Percentiles rank a stretch among this genome's conserved stretches.
Conservation (phyloP, 2,888 invertebrate genomes). For the Invenusta paracnida region DNA sequence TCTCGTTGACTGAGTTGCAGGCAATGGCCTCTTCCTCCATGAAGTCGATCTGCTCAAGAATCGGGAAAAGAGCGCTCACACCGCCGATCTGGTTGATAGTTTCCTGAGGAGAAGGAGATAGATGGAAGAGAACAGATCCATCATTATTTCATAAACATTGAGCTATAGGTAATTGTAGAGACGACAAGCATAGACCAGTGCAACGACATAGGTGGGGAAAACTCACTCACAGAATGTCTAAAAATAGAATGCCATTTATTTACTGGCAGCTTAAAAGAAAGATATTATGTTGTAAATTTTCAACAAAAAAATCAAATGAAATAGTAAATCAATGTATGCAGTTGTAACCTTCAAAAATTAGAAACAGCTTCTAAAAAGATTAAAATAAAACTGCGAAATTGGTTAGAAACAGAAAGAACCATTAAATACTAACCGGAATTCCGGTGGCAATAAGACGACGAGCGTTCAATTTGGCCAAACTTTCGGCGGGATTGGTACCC, state of each 20-base stretch:
- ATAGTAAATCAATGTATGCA: too few relatives aligned
- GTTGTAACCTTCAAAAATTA: too few relatives aligned
- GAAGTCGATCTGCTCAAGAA: slow-evolving; percentile 62
- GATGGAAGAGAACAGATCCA: not conserved
- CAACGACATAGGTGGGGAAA: too few relatives aligned
- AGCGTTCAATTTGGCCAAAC: not conserved
- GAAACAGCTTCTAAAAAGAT: too few relatives aligned
- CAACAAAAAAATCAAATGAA: too few relatives aligned
- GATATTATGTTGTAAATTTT: too few relatives aligned
- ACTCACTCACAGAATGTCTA: too few relatives aligned
- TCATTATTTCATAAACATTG: too few relatives aligned
- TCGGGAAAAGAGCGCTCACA: slow-evolving; percentile 65
- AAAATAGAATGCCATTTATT: too few relatives aligned
- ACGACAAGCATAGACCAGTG: too few relatives aligned
- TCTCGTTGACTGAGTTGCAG: not conserved
- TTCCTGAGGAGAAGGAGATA: slow-evolving; percentile 19
- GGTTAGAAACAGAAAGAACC: not conserved
- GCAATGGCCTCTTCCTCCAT: slow-evolving; percentile 12
- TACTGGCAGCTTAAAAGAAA: too few relatives aligned
- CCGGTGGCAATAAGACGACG: not conserved
- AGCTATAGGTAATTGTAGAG: not conserved
- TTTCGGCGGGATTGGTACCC: not conserved
- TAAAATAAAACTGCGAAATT: too few relatives aligned
- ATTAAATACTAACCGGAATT: not conserved
- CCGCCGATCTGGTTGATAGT: slow-evolving; percentile 66